Percentiles rank a stretch among this genome's conserved stretches.
Conservation (phyloP, 1,140 invertebrate species). For the Neodiprion lecontei region DNA sequence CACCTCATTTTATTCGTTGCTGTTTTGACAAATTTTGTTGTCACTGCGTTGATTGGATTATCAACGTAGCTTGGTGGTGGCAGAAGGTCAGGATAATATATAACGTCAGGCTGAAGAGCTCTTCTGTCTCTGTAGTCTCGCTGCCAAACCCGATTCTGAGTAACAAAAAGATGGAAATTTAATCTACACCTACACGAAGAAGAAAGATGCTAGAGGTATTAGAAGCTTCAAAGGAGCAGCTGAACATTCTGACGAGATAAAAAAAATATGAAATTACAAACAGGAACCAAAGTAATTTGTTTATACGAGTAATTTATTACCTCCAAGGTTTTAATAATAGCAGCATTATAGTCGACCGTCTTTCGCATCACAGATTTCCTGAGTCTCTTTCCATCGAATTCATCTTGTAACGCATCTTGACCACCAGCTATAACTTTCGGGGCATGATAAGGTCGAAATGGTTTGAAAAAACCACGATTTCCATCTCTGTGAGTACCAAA, state of each 20-base stretch:
- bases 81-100: constrained; percentile 86
- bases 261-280: neutral
- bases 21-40: constrained; percentile 95
- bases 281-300: neutral
- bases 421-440: constrained; percentile 55
- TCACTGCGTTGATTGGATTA: constrained; percentile 97
- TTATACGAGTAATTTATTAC: constrained; percentile 55
- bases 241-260: constrained; percentile 1
- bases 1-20: constrained; percentile 99
- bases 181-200: neutral
- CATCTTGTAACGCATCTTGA: constrained; percentile 68
- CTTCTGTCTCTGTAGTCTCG: constrained; percentile 86
- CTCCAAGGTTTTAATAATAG: constrained; percentile 91
- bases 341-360: constrained; percentile 98
- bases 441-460: constrained; percentile 60
- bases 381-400: constrained; percentile 95
- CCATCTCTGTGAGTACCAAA: constrained; percentile 54
- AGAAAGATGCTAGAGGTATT: neutral
- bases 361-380: constrained; percentile 96
- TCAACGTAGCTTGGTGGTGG: constrained; percentile 90
- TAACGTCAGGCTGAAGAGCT: constrained; percentile 89
- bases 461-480: constrained; percentile 57
- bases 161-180: constrained; percentile 34
- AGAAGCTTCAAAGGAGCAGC: no score
- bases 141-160: constrained; percentile 90